Conservation (phyloP, 2,113 vertebrate genomes). For the Tetrao urogallus region DNA sequence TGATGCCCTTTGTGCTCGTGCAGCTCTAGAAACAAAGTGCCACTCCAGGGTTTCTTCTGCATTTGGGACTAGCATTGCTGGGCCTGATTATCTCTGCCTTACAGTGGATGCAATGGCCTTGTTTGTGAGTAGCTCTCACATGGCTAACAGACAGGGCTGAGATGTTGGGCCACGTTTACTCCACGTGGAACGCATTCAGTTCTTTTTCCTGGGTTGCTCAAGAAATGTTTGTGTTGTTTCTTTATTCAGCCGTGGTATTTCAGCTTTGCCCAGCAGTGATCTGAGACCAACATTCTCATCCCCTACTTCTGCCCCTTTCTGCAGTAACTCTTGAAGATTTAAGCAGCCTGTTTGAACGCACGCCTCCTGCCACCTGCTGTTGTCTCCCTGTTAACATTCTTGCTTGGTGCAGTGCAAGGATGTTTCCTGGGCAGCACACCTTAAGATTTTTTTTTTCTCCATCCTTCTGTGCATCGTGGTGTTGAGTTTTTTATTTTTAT, state of each 20-base stretch:
- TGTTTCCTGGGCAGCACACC: background rate
- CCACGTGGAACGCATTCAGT: background rate
- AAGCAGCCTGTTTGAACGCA: background rate
- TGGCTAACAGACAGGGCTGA: background rate
- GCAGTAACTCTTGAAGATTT: background rate
- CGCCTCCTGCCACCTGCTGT: background rate
- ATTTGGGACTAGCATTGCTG: background rate
- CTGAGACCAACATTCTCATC: rapidly evolving
- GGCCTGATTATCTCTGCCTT: background rate
- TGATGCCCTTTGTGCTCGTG: background rate
- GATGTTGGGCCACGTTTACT: background rate
- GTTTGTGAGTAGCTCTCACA: background rate
- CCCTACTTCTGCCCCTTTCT: background rate
- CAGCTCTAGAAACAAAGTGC: background rate
- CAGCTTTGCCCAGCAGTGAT: background rate
- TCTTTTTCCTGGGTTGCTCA: background rate
- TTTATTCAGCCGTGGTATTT: background rate
- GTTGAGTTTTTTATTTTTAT: background rate
- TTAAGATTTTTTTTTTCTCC: background rate
- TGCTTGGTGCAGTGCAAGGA: background rate
- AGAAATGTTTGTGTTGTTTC: background rate
- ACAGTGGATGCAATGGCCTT: background rate
- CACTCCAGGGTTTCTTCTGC: background rate
- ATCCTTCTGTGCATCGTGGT: background rate
- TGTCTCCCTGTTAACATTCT: background rate